Conservation (phyloP, 1,140 invertebrate species). For the Solenopsis invicta region DNA sequence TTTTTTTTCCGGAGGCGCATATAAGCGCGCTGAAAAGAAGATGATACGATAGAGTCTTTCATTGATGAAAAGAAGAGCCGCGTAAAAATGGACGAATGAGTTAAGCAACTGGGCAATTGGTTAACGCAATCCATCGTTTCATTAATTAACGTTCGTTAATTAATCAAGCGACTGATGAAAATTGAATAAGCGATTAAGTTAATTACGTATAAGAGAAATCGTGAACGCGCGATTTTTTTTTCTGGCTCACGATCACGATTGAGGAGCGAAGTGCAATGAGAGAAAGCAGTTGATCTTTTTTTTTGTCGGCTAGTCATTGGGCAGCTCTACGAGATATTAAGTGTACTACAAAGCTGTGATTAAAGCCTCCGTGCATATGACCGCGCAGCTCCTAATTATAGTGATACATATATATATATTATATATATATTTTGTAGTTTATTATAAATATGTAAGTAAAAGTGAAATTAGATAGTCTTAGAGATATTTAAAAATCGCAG, state of each 20-base stretch:
- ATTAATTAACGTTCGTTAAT: conserved; percentile 49
- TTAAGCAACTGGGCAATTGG: conserved; percentile 15
- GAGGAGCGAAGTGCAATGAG: conserved; percentile 62
- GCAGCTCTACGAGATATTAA: conserved; percentile 83
- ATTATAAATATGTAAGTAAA: conserved; percentile 74
- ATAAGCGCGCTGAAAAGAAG: background rate
- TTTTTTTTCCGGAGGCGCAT: conserved; percentile 13
- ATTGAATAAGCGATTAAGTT: conserved; percentile 41
- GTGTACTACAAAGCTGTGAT: conserved; percentile 85
- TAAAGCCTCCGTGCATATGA: conserved; percentile 85
- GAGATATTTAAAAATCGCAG: conserved; percentile 61
- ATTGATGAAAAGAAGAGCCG: conserved; percentile 8
- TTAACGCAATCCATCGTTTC: conserved; percentile 11
- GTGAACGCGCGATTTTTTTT: conserved; percentile 7
- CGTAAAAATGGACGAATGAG: conserved; percentile 34
- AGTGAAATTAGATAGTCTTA: conserved; percentile 65
- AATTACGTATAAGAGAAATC: conserved; percentile 1
- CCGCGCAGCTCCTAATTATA: conserved; percentile 82
- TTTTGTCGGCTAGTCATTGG: conserved; percentile 86
- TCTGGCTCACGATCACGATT: conserved; percentile 19
- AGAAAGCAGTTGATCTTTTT: conserved; percentile 83
- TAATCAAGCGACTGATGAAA: conserved; percentile 39
- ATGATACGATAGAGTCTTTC: conserved; percentile 10
- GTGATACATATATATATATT: conserved; percentile 75
- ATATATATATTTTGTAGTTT: conserved; percentile 74